Percentiles rank a stretch among this genome's conserved stretches.
These are phyloP conservation scores for Daboia siamensis DNA, from an alignment of 2,113 vertebrate genomes.

Conservation along the genomic window DNA sequence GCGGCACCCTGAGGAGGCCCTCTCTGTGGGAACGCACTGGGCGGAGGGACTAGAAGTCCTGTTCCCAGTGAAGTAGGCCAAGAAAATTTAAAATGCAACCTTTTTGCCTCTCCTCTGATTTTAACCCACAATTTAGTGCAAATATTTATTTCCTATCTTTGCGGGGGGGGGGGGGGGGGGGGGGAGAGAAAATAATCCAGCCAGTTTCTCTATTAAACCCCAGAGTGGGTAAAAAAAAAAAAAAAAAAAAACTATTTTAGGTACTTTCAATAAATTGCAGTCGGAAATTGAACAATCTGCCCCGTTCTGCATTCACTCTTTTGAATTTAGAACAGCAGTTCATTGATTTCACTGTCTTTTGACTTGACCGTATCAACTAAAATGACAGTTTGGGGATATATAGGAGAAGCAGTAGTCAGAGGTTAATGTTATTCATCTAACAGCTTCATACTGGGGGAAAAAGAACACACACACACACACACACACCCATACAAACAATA, in stretches of 20 bases:
- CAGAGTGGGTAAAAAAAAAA: neutral
- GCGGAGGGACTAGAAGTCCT: neutral
- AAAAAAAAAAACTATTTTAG: neutral
- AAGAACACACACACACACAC: neutral
- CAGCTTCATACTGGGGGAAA: neutral
- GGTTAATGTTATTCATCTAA: conserved; percentile 29
- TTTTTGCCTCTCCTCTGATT: neutral
- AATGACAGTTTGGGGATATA: conserved; percentile 15
- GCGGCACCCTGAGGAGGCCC: too few species aligned
- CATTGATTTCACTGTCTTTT: conserved; percentile 17
- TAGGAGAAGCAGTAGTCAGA: conserved; percentile 22
- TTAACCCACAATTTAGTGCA: neutral
- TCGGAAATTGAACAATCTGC: conserved; percentile 9
- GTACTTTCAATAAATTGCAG: conserved; percentile 6
- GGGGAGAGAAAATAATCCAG: neutral
- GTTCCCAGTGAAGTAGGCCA: neutral
- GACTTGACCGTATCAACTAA: neutral
- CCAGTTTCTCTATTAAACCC: neutral
- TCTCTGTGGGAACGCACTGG: too few species aligned
- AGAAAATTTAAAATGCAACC: neutral
- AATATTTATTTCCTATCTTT: neutral
- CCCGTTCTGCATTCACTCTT: neutral
- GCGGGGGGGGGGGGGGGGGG: too few species aligned
- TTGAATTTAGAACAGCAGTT: conserved; percentile 25
- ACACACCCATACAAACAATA: neutral